Base-by-base conservation (phyloP, 1,140 invertebrate species). In the Musca vetustissima region DNA sequence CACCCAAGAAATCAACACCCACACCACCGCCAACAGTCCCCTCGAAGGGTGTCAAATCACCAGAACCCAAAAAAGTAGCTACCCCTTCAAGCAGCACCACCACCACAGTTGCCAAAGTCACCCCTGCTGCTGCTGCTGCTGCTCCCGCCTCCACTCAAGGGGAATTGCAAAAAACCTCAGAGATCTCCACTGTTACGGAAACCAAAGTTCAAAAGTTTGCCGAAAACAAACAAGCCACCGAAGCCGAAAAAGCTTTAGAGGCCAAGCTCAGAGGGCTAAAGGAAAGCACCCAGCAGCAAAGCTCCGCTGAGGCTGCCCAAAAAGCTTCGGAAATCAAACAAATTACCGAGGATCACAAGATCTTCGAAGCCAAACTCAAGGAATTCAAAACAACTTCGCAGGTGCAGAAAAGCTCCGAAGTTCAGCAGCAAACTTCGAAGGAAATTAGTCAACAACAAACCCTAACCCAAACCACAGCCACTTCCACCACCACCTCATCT, bases 181-280 rank as follows among this genome's bases (percentile, higher is more conserved):
- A 52, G 21, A 59, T 11, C 55, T 32, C 24, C 55, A n/a, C 15
- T 15, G 24, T 8, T 21, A 49, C n/a, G 13, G 21, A 25, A 28
- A 64, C 43, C 64, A 25, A 48, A 65, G 43, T 43, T 11, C 36
- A 43, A 43, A 24, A 21, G 22, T n/a, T 59, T 28, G 55, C 55
- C 19, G 55, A 59, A 28, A 25, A 59, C 15, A 59, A n/a, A 59
- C 21, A 59, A 9, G 15, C 21, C 4, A 25, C 8, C 24, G 15
- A 59, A 4, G 28, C 55, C 28, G 55, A 28, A 14, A 59, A 59
- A n/a, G 28, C 21, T n/a, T 25, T 28, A 6, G 55, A 59, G 36
- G 36, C 36, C 36, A 43, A 43, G 11, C 36, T 43, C 2, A 4
- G 36, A 2, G 36, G 13, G 11, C 36, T 43, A 1, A 43, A 43